Percentiles rank a stretch among this genome's conserved stretches.
Conservation (phyloP, 2,888 invertebrate species). For the Kuschelorhynchus macadamiae region DNA sequence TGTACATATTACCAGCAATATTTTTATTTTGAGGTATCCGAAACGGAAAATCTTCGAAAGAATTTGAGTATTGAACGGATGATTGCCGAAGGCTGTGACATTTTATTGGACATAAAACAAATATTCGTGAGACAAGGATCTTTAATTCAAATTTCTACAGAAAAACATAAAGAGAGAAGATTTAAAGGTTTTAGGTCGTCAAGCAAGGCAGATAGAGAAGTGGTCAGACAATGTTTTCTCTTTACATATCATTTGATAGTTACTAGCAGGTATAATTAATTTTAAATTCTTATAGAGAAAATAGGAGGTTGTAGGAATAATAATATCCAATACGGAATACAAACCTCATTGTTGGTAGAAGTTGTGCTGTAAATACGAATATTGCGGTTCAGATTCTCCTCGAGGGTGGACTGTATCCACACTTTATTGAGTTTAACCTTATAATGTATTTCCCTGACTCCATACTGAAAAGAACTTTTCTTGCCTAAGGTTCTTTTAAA, state of each 20-base stretch:
- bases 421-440: too few relatives aligned
- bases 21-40: slow-evolving; percentile 77
- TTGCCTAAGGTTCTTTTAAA: too few relatives aligned
- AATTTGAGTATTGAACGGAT: slow-evolving; percentile 93
- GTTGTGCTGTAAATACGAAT: too few relatives aligned
- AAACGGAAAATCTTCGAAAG: slow-evolving; percentile 92
- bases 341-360: too few relatives aligned
- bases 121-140: slow-evolving; percentile 92
- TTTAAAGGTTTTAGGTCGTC: slow-evolving; percentile 73
- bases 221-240: slow-evolving; percentile 86
- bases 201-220: slow-evolving; percentile 74
- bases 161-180: slow-evolving; percentile 73
- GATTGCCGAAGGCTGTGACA: slow-evolving; percentile 95
- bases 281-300: too few relatives aligned
- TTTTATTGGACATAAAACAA: slow-evolving; percentile 92
- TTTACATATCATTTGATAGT: slow-evolving; percentile 92
- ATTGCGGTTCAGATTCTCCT: too few relatives aligned
- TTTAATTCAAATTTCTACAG: slow-evolving; percentile 80
- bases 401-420: too few relatives aligned
- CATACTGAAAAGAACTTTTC: too few relatives aligned
- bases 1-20: too few relatives aligned
- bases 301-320: too few relatives aligned
- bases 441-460: too few relatives aligned
- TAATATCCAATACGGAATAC: too few relatives aligned
- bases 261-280: slow-evolving; percentile 76